Evolutionary conservation across 2,888 invertebrate genomes (phyloP).

Genomic region (Lasioglossum calceatum): DNA sequence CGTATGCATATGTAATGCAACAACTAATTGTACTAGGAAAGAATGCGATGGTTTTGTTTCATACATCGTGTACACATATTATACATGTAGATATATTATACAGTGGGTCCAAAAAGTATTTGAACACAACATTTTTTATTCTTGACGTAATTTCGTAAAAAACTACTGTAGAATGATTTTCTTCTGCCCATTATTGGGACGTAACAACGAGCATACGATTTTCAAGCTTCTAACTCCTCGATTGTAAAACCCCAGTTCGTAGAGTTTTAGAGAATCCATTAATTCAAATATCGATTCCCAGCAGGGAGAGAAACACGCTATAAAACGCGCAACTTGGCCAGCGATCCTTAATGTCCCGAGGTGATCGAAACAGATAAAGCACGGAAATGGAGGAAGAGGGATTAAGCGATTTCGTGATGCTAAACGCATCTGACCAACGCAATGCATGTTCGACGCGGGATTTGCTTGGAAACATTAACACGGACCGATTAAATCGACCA

Average conservation of each 20-base stretch:
- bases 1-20: neutral
- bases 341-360: slow-evolving; percentile 44
- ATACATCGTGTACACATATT: neutral
- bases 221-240: too few species aligned
- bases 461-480: slow-evolving; percentile 61
- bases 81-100: neutral
- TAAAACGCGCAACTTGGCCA: slow-evolving; percentile 11
- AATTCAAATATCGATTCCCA: neutral
- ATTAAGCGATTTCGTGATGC: slow-evolving; percentile 65
- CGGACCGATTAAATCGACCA: slow-evolving; percentile 62
- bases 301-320: neutral
- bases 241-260: neutral
- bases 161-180: too few species aligned
- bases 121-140: neutral
- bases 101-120: neutral
- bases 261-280: neutral
- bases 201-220: too few species aligned
- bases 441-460: slow-evolving; percentile 54
- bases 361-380: slow-evolving; percentile 55
- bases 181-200: too few species aligned
- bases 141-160: neutral
- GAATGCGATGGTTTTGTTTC: neutral
- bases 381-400: slow-evolving; percentile 49
- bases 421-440: slow-evolving; percentile 50
- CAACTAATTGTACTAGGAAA: neutral